A percentile compares a stretch with the other conserved stretches of the same genome.
Evolutionary conservation across 1,140 invertebrate genomes (phyloP).

Genomic region (Cardiocondyla obscurior): DNA sequence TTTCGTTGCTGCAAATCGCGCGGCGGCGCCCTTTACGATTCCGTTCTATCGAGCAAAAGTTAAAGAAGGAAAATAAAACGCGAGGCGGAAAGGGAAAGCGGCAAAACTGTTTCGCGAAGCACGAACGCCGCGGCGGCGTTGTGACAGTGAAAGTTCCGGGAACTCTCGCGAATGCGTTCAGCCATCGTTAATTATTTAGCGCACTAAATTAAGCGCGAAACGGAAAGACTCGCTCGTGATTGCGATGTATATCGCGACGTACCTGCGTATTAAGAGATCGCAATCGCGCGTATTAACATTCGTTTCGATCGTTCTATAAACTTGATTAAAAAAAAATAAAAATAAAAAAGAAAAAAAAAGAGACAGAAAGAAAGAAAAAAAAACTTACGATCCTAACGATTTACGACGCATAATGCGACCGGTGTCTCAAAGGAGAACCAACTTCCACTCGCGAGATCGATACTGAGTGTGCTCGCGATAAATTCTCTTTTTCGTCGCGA

Average conservation of each 20-base stretch:
- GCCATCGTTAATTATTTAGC: slow-evolving; percentile 24
- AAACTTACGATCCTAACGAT: slow-evolving; percentile 9
- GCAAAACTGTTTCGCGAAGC: slow-evolving; percentile 15
- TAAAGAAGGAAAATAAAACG: slow-evolving; percentile 4
- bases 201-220: neutral
- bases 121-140: neutral
- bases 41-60: neutral
- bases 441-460: slow-evolving; percentile 25
- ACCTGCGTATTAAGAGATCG: neutral
- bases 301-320: neutral
- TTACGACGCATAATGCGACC: neutral
- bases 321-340: too few relatives aligned
- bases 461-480: slow-evolving; percentile 12
- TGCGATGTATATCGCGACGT: neutral
- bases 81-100: neutral
- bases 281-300: neutral
- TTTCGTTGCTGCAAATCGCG: neutral
- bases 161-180: neutral
- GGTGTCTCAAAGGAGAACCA: neutral
- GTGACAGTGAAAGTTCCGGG: neutral
- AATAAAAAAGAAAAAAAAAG: too few relatives aligned
- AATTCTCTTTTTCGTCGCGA: slow-evolving; percentile 21
- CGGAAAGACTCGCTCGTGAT: neutral
- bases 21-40: neutral
- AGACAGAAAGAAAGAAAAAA: too few relatives aligned